Conservation (phyloP, 2,113 vertebrate genomes). For the Oreotrochilus melanogaster region DNA sequence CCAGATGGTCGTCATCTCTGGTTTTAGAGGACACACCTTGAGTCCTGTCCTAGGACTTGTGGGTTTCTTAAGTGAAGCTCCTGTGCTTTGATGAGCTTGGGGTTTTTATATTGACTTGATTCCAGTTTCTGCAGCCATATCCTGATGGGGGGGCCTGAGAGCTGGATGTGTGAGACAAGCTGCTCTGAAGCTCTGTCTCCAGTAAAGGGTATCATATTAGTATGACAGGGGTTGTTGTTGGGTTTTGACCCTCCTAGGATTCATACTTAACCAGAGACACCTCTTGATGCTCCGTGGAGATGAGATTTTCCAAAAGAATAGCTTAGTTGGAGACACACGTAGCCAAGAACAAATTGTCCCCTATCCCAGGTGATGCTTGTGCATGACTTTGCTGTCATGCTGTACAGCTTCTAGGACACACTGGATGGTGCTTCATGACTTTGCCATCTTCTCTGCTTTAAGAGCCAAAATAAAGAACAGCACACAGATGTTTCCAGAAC, state of each 20-base stretch:
- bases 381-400: neutral
- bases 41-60: neutral
- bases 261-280: neutral
- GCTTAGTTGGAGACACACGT: neutral
- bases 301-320: neutral
- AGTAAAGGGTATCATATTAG: neutral
- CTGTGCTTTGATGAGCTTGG: neutral
- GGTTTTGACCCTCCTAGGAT: neutral
- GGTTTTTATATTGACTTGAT: neutral
- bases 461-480: neutral
- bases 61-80: neutral
- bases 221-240: neutral
- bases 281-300: neutral
- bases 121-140: neutral
- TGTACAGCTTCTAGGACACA: neutral
- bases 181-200: neutral
- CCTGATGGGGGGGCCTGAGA: neutral
- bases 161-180: neutral
- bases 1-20: neutral
- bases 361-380: accelerated
- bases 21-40: neutral
- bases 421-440: neutral
- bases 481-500: neutral
- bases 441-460: neutral
- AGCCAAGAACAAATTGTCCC: neutral